Base-by-base conservation (phyloP, 2,113 vertebrate genomes). In the Macrotis lagotis region DNA sequence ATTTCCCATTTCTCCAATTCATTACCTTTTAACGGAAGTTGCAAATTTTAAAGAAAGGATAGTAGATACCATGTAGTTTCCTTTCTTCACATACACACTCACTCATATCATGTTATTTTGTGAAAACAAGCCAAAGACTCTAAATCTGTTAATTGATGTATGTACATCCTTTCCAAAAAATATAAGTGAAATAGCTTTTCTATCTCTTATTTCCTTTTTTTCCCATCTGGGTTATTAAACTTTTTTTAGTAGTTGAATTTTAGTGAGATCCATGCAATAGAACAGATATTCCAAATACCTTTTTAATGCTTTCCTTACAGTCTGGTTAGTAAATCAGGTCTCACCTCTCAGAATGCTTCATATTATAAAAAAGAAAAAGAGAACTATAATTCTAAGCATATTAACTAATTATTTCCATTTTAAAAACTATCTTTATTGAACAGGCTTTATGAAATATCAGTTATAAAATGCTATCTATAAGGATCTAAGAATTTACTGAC, bases 61-160 rank as follows among this genome's bases (percentile, higher is more conserved):
- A 97, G 95, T 95, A 98, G 95, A 97, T 97, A 97, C 95, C 93
- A 97, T 66, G 55, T 96, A 97, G 94, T 95, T 97, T 97, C 96
- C 96, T 97, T 92, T 96, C 95, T 95, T 90, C 92, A 95, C 97
- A 96, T 90, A 97, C 92, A 97, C 92, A 95, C 90, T 97, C 96
- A 50, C 96, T 97, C 93, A 97, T 97, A 97, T 96, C 97, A 97
- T 97, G 97, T 97, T 97, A 97, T 97, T 98, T 97, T 98, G 97
- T 97, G 97, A 97, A 97, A 97, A 97, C 97, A 97, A 96, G 97
- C 97, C 97, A 98, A 97, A 97, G 96, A 97, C 97, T 98, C 97
- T 97, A 98, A 97, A 98, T 97, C 97, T 97, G 97, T 97, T 97
- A 97, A 98, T 98, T 98, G 97, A 97, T 97, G 94, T 97, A 97